Evolutionary conservation across 2,797 vertebrate species (phyloP).

Genomic region (Gymnocypris eckloni): DNA sequence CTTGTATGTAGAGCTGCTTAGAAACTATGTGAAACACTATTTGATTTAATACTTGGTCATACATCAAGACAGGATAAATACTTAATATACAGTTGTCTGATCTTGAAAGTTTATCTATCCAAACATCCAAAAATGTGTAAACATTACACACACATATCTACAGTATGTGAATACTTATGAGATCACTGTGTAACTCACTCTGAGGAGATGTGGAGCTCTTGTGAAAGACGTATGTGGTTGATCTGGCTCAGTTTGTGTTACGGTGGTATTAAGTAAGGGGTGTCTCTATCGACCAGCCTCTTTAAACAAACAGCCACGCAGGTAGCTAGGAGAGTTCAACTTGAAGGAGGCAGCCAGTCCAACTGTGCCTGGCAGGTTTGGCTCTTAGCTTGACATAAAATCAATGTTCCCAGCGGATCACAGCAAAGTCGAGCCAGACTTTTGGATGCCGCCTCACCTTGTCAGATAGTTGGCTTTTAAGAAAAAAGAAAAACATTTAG

Average conservation of each 20-base stretch:
- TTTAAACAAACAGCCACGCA: slow-evolving; percentile 28
- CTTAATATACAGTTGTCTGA: no score
- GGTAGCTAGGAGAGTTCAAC: slow-evolving; percentile 28
- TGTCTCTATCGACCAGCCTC: slow-evolving; percentile 49
- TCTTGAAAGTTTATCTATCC: neutral
- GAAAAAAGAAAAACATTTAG: slow-evolving; percentile 50
- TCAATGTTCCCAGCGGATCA: slow-evolving; percentile 53
- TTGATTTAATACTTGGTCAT: no score
- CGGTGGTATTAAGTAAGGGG: neutral
- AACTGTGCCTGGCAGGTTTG: slow-evolving; percentile 49
- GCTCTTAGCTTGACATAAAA: slow-evolving; percentile 61
- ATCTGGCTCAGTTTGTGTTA: slow-evolving; percentile 7
- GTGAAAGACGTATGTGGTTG: slow-evolving; percentile 25
- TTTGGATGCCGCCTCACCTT: slow-evolving; percentile 34
- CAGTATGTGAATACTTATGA: neutral
- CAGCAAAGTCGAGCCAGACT: slow-evolving; percentile 29
- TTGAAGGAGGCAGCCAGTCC: slow-evolving; percentile 49
- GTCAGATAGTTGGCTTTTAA: slow-evolving; percentile 46
- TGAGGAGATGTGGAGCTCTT: slow-evolving; percentile 28
- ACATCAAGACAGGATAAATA: no score
- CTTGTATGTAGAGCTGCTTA: no score
- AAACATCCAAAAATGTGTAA: neutral
- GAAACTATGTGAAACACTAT: no score
- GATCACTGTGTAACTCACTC: slow-evolving; percentile 17
- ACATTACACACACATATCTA: neutral